phyloP scores from a whole-genome alignment of 2,888 invertebrate genomes.

The Salpingus planirostris region DNA sequence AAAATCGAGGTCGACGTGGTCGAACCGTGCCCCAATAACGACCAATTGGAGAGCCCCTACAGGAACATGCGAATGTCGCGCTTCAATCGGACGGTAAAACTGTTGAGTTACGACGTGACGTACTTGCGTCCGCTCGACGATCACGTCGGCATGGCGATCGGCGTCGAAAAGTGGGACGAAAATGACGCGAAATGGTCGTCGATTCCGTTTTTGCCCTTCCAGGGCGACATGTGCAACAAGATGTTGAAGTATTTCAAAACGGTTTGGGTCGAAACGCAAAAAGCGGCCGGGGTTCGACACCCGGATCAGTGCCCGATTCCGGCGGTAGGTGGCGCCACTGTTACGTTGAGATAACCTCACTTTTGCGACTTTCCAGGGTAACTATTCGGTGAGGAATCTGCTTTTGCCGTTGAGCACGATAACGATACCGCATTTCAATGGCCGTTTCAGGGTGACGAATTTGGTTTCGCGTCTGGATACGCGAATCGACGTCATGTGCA shows the following conservation, averaged over 20 bases:
- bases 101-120: slow-evolving; percentile 11
- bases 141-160: slow-evolving; percentile 12
- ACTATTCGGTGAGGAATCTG: background rate
- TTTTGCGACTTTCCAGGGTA: background rate
- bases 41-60: slow-evolving; percentile 7
- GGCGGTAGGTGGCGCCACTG: no score
- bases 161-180: slow-evolving; percentile 11
- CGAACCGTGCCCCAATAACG: slow-evolving; percentile 8
- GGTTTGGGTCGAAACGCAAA: background rate
- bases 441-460: background rate
- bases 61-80: slow-evolving; percentile 7
- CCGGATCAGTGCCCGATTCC: slow-evolving; percentile 2
- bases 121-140: slow-evolving; percentile 13
- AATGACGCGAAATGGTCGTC: slow-evolving; percentile 13
- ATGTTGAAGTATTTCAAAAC: background rate
- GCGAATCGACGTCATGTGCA: background rate
- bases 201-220: slow-evolving; percentile 15
- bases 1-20: background rate
- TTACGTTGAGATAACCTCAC: no score
- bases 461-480: background rate
- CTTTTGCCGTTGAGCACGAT: background rate
- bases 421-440: background rate
- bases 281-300: background rate
- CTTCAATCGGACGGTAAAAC: slow-evolving; percentile 12
- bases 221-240: background rate